These are phyloP conservation scores for Athalia cordata DNA, from an alignment of 2,888 invertebrate genomes.

Conservation along the genomic window DNA sequence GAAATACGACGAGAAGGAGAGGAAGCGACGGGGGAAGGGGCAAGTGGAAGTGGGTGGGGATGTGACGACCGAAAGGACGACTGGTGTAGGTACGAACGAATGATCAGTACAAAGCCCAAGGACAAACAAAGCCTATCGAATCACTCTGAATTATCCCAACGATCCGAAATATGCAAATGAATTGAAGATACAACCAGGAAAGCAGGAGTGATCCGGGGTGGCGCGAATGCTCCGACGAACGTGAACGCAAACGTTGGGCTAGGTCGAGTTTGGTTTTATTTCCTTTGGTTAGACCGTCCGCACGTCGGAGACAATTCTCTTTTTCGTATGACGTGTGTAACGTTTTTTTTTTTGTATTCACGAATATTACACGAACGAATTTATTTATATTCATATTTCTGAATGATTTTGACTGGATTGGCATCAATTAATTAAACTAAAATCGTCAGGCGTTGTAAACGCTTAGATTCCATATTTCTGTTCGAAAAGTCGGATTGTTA, in stretches of 20 bases:
- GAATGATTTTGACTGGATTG: too few relatives aligned
- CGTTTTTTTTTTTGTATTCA: too few relatives aligned
- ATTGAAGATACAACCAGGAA: conserved; percentile 68
- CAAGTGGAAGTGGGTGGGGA: background rate
- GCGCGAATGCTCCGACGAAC: conserved; percentile 39
- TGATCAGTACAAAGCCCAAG: conserved; percentile 7
- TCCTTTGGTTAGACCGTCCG: conserved; percentile 11
- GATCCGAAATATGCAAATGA: conserved; percentile 70
- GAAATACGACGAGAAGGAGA: conserved; percentile 53
- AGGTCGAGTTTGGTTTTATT: background rate
- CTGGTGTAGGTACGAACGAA: conserved; percentile 27
- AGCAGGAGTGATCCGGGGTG: conserved; percentile 65
- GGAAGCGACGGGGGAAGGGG: background rate
- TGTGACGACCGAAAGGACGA: conserved; percentile 37
- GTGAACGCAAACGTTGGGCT: conserved; percentile 25
- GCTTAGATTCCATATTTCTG: too few relatives aligned
- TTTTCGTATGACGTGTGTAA: too few relatives aligned
- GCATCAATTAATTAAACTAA: too few relatives aligned
- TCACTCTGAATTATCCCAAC: conserved; percentile 30
- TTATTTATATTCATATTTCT: too few relatives aligned
- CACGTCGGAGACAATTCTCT: background rate
- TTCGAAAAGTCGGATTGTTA: too few relatives aligned
- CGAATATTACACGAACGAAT: too few relatives aligned
- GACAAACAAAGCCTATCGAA: conserved; percentile 16
- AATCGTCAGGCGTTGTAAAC: too few relatives aligned